Evolutionary conservation across 2,113 vertebrate genomes (phyloP).

Genomic region (Microcebus tavaratra): DNA sequence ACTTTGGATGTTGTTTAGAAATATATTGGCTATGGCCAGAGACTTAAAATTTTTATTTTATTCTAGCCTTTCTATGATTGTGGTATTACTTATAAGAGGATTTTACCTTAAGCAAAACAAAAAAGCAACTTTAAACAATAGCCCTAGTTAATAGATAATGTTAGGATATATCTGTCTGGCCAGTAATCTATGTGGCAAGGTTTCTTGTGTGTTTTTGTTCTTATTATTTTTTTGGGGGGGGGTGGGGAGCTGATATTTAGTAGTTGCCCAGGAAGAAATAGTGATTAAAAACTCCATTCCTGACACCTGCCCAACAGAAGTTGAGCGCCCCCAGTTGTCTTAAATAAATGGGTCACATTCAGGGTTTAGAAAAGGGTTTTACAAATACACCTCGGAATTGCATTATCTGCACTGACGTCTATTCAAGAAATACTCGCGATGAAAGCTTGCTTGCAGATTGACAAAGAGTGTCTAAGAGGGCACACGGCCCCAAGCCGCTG

Average conservation of each 20-base stretch:
- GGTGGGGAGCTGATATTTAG: background rate
- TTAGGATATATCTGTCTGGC: background rate
- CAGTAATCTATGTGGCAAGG: background rate
- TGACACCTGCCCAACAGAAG: background rate
- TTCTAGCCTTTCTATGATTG: background rate
- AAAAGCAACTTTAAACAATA: background rate
- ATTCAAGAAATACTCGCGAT: background rate
- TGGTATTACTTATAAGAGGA: background rate
- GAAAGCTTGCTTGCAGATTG: background rate
- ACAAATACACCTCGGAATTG: background rate
- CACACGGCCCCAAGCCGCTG: background rate
- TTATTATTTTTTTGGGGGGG: background rate
- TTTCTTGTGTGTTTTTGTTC: background rate
- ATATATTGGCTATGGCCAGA: background rate
- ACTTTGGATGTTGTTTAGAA: background rate
- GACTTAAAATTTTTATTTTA: background rate
- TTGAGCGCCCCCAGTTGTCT: background rate
- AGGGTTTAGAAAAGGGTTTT: background rate
- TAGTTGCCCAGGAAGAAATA: background rate
- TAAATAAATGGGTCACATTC: background rate
- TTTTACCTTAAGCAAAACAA: constrained; percentile 26
- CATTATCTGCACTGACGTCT: background rate
- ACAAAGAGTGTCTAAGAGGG: background rate
- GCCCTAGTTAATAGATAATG: background rate
- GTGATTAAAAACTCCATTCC: background rate